Evolutionary conservation across 2,888 invertebrate species (phyloP).

Genomic region (Philereme vetulata): DNA sequence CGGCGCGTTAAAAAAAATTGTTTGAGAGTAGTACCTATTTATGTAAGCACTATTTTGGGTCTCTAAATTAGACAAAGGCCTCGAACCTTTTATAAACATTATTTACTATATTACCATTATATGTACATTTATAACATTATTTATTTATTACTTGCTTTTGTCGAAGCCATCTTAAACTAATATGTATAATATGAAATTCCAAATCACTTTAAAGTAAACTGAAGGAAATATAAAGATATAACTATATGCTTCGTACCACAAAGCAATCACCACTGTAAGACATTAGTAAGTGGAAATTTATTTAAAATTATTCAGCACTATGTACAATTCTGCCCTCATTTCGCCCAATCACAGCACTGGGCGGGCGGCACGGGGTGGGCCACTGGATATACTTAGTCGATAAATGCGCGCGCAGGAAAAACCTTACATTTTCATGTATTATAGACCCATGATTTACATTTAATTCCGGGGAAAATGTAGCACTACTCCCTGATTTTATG

Average conservation of each 20-base stretch:
- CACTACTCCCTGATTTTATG: too few species aligned
- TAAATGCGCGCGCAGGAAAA: conserved; percentile 61
- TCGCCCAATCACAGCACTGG: conserved; percentile 64
- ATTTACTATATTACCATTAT: too few species aligned
- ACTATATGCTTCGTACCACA: neutral
- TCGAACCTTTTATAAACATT: neutral
- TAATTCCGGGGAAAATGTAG: neutral
- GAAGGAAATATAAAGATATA: too few species aligned
- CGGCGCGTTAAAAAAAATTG: too few species aligned
- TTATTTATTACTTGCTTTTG: too few species aligned
- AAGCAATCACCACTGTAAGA: neutral
- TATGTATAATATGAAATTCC: too few species aligned
- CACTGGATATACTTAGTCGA: conserved; percentile 47
- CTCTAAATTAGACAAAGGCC: too few species aligned
- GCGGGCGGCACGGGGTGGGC: conserved; percentile 56
- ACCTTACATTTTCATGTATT: neutral
- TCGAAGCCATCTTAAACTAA: too few species aligned
- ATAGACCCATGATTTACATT: neutral
- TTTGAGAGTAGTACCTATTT: neutral
- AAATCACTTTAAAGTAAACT: too few species aligned
- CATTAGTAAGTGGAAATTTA: conserved; percentile 36
- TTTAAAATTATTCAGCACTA: conserved; percentile 34
- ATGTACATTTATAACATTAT: too few species aligned
- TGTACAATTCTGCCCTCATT: conserved; percentile 34
- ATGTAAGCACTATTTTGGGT: too few species aligned